A percentile compares a stretch with the other conserved stretches of the same genome.
Evolutionary conservation across 2,888 invertebrate genomes (phyloP).

Genomic region (Perdita meconis): DNA sequence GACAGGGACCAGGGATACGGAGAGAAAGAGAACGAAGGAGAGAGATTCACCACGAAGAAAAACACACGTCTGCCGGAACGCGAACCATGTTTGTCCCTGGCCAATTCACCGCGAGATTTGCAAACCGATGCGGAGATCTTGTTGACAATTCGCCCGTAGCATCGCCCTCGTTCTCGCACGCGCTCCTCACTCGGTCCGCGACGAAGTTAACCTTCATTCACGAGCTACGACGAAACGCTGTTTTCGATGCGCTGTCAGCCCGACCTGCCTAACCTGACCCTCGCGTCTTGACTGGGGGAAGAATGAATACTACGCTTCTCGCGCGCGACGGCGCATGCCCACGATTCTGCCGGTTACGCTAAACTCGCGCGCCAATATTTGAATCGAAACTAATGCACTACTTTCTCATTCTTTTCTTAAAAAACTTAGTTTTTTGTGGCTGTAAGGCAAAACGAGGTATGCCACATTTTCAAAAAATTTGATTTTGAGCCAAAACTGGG

Average conservation of each 20-base stretch:
- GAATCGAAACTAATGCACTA: neutral
- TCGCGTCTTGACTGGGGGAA: slow-evolving; percentile 51
- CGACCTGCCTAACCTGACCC: slow-evolving; percentile 79
- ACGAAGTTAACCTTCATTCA: slow-evolving; percentile 73
- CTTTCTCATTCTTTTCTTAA: no score
- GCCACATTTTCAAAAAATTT: no score
- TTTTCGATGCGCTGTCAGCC: slow-evolving; percentile 72
- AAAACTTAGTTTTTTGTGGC: no score
- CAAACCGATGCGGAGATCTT: slow-evolving; percentile 40
- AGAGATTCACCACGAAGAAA: slow-evolving; percentile 66
- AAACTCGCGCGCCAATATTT: slow-evolving; percentile 31
- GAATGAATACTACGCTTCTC: slow-evolving; percentile 38
- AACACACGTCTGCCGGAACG: slow-evolving; percentile 76
- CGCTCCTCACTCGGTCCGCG: slow-evolving; percentile 50
- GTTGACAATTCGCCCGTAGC: slow-evolving; percentile 38
- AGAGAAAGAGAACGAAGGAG: slow-evolving; percentile 17
- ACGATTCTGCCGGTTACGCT: slow-evolving; percentile 31
- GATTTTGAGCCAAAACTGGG: no score
- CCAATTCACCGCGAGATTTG: slow-evolving; percentile 52
- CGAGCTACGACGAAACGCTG: slow-evolving; percentile 53
- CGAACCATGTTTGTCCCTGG: slow-evolving; percentile 61
- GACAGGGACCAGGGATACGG: slow-evolving; percentile 60
- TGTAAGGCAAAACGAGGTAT: no score
- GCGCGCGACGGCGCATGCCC: slow-evolving; percentile 56
- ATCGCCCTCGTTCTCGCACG: slow-evolving; percentile 42